These are phyloP conservation scores for Crotalus adamanteus DNA, from an alignment of 2,797 vertebrate genomes.

Conservation along the genomic window DNA sequence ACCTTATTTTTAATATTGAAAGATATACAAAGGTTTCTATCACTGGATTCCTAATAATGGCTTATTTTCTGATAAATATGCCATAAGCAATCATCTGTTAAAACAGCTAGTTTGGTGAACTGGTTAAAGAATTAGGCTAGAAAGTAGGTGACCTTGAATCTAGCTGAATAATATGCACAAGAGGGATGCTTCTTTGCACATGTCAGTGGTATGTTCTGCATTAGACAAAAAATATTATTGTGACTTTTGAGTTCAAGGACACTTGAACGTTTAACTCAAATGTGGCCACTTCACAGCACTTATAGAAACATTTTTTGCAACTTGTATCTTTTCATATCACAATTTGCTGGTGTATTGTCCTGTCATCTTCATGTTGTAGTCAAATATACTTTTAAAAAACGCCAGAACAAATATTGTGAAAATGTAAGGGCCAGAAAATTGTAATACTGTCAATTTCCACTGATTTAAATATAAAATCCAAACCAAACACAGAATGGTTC, in stretches of 20 bases:
- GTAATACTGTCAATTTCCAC: neutral
- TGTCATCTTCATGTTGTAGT: neutral
- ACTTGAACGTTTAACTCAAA: neutral
- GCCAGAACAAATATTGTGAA: neutral
- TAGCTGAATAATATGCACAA: neutral
- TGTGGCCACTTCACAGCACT: neutral
- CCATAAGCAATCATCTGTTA: constrained; percentile 7
- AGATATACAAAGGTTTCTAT: constrained; percentile 26
- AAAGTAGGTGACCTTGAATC: neutral
- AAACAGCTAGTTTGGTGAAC: neutral
- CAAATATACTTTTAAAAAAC: neutral
- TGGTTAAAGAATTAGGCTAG: neutral
- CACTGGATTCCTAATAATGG: neutral
- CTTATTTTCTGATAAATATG: constrained; percentile 34
- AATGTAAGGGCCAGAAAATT: neutral
- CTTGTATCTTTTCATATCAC: neutral
- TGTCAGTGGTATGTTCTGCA: neutral
- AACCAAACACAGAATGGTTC: neutral
- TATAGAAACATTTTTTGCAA: neutral
- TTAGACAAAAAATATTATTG: neutral
- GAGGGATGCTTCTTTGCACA: neutral
- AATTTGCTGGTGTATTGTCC: neutral
- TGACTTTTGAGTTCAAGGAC: neutral
- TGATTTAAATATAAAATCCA: neutral
- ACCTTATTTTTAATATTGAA: constrained; percentile 38